phyloP scores from a whole-genome alignment of 2,888 invertebrate genomes.

The Tanytarsus gracilentus region DNA sequence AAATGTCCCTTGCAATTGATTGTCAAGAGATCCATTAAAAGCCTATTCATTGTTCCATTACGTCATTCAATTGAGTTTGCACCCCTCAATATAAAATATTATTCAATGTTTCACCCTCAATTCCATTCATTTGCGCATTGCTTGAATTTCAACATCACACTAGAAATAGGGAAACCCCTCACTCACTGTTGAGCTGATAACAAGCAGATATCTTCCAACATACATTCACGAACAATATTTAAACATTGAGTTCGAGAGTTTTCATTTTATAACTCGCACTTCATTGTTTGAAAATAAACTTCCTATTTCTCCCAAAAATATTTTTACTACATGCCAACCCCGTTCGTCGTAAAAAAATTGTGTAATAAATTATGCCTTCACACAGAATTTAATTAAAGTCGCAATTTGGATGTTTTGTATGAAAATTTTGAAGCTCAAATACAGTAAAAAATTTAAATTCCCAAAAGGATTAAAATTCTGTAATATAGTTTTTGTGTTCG shows the following conservation, averaged over 20 bases:
- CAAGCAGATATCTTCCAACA: too few species aligned
- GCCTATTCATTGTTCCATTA: slow-evolving; percentile 7
- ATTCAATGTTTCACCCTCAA: background rate
- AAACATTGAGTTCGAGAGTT: too few species aligned
- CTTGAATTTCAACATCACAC: too few species aligned
- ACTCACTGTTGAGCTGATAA: too few species aligned
- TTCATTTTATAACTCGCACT: too few species aligned
- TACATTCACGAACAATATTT: too few species aligned
- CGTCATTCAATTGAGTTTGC: background rate
- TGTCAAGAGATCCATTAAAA: slow-evolving; percentile 11
- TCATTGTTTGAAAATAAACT: too few species aligned
- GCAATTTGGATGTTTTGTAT: background rate
- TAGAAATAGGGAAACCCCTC: too few species aligned
- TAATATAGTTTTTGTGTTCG: too few species aligned
- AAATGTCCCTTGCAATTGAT: background rate
- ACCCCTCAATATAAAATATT: background rate
- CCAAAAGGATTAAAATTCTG: too few species aligned
- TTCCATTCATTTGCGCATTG: background rate
- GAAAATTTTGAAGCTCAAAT: background rate
- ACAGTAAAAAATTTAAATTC: background rate
- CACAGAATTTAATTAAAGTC: slow-evolving; percentile 7
- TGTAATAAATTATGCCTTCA: background rate
- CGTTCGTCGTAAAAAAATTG: background rate
- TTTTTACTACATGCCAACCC: too few species aligned
- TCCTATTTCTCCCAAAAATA: too few species aligned